phyloP scores from a whole-genome alignment of 2,113 vertebrate species.

The Indri indri region DNA sequence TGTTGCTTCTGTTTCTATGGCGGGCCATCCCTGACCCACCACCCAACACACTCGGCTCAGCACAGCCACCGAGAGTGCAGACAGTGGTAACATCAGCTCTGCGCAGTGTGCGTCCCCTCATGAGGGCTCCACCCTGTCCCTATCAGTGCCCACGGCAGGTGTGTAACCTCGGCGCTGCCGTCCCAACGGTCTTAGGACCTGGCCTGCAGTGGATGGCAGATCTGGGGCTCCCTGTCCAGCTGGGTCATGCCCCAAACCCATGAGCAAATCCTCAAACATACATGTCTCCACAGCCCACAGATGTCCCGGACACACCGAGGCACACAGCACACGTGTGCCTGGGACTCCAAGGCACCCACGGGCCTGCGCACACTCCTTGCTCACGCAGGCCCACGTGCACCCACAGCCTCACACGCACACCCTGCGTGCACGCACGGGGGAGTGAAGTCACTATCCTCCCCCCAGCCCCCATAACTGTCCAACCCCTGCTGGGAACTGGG shows the following conservation, averaged over 20 bases:
- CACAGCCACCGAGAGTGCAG: rapidly evolving
- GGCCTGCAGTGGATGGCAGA: rapidly evolving
- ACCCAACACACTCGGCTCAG: no score
- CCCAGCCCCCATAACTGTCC: no score
- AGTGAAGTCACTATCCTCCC: no score
- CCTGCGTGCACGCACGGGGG: rapidly evolving
- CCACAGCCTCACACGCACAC: rapidly evolving
- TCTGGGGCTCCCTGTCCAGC: background rate
- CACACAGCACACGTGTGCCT: rapidly evolving
- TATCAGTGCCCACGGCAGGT: rapidly evolving
- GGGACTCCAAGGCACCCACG: no score
- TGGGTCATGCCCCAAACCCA: rapidly evolving
- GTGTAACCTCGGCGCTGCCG: rapidly evolving
- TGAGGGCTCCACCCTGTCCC: background rate
- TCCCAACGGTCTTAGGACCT: rapidly evolving
- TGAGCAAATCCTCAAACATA: rapidly evolving
- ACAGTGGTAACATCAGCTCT: background rate
- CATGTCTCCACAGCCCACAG: rapidly evolving
- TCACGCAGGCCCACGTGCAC: background rate
- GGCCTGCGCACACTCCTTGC: rapidly evolving
- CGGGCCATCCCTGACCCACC: background rate
- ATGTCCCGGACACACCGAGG: background rate
- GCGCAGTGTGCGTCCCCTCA: rapidly evolving
- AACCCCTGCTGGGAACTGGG: background rate
- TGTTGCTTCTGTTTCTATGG: background rate